These are phyloP conservation scores for Physella acuta DNA, from an alignment of 1,140 invertebrate species.

Conservation along the genomic window DNA sequence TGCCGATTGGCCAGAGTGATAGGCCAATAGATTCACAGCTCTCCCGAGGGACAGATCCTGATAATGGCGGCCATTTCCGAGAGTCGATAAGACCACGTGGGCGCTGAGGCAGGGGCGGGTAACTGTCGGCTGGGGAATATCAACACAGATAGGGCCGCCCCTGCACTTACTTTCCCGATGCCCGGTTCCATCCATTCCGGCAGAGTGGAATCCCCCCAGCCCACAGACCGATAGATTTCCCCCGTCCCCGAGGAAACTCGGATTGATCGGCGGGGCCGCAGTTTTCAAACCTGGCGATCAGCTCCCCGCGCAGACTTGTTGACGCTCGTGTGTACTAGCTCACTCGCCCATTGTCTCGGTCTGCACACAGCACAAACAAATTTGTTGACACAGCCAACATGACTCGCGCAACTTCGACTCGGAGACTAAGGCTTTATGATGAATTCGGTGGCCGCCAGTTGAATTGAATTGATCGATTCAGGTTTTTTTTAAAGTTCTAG, in stretches of 20 bases:
- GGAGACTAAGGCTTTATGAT: too few species aligned
- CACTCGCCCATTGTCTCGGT: not conserved
- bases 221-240: too few species aligned
- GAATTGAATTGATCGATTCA: too few species aligned
- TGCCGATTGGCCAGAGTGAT: constrained; percentile 22
- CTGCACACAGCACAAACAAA: not conserved
- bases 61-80: constrained; percentile 7
- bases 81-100: constrained; percentile 20
- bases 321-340: not conserved
- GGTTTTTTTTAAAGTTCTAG: too few species aligned
- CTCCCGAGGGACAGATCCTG: constrained; percentile 19
- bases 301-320: not conserved
- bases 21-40: constrained; percentile 22
- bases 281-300: too few species aligned
- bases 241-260: too few species aligned
- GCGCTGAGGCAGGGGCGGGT: constrained; percentile 11
- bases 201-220: constrained; percentile 16
- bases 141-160: constrained; percentile 14
- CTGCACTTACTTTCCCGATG: constrained; percentile 18
- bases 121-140: constrained; percentile 16
- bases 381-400: constrained; percentile 7
- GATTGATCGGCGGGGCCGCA: too few species aligned
- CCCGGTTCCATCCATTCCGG: constrained; percentile 16
- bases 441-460: too few species aligned
- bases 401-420: too few species aligned